Evolutionary conservation across 2,888 invertebrate genomes (phyloP), one percentile per base, ranked within the genome.

Genomic region (Antitype chi): DNA sequence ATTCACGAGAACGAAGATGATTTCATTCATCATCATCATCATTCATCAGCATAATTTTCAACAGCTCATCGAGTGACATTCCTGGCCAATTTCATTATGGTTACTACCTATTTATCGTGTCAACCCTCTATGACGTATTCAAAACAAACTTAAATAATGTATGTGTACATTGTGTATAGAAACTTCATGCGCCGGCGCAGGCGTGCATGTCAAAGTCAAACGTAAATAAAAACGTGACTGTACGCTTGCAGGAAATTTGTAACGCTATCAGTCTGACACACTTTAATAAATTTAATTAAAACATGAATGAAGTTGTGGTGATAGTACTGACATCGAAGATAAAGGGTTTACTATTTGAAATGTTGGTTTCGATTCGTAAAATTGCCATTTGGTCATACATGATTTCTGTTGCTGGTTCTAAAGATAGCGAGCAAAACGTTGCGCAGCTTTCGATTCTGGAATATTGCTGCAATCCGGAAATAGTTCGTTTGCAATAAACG

Each of bases 201-300:
- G 74, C 75, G 57, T 76, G 74, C 64, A 73, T 74, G 60, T 82
- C 64, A 59, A 59, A 72, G 38, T 63, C 67, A 69, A 78, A 68
- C 64, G 28, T 78, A 77, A 80, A 73, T 85, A 76, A 76, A 79
- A 85, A 84, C 77, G 80, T 87, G 85, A 87, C 84, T 75, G 52
- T 25, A 38, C 68, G 59, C 62, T 57, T 57, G 73, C 71, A 78
- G 74, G 60, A 76, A 76, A 82, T 78, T 78, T 60, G 60, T 74
- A 62, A 69, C 67, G 62, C 53, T 80, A 83, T 74, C 76, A 81
- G 67, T 32, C 43, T 67, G 76, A 82, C 82, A 82, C 77, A 82
- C 49, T 64, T 82, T 57, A 43, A 67, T 85, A 76, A 72, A 83
- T 74, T 79, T 57, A 83, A 80, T 83, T 86, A 79, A 75, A 71